A percentile compares a stretch with the other conserved stretches of the same genome.
Evolutionary conservation across 2,113 vertebrate genomes (phyloP).

Genomic region (Myrmophylax atrothorax): DNA sequence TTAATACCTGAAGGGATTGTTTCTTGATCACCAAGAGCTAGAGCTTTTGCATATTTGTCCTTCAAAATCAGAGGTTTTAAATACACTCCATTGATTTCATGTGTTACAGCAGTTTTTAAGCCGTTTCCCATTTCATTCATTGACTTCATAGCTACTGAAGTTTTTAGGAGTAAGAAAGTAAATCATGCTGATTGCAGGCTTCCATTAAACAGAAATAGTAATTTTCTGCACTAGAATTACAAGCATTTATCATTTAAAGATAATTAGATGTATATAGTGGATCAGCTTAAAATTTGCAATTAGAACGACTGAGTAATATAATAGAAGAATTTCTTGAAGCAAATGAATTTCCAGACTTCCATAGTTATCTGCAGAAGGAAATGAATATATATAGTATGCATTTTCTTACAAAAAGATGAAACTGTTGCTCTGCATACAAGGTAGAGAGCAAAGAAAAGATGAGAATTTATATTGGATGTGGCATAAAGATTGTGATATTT

Average conservation of each 20-base stretch:
- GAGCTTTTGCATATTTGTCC: neutral
- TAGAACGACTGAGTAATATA: slow-evolving; percentile 32
- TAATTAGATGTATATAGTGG: slow-evolving; percentile 23
- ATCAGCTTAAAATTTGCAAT: slow-evolving; percentile 46
- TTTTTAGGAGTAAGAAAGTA: slow-evolving; percentile 16
- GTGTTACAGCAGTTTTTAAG: neutral
- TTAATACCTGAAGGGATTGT: neutral
- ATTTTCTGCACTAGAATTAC: slow-evolving; percentile 17
- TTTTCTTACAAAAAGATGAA: neutral
- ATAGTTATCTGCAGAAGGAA: neutral
- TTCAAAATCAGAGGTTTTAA: neutral
- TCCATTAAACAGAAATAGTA: slow-evolving; percentile 38
- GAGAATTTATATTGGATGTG: neutral
- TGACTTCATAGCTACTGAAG: neutral
- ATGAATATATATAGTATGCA: neutral
- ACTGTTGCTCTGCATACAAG: neutral
- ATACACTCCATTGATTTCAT: neutral
- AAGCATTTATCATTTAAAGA: slow-evolving; percentile 34
- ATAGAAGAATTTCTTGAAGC: slow-evolving; percentile 1
- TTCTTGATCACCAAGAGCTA: neutral
- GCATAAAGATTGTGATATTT: neutral
- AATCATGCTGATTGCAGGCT: slow-evolving; percentile 27
- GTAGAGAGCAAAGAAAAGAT: neutral
- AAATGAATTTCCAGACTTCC: slow-evolving; percentile 26
- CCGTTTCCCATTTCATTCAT: neutral